A percentile compares a stretch with the other conserved stretches of the same genome.
These are phyloP conservation scores for Micromys minutus DNA, from an alignment of 2,113 vertebrate genomes.

Conservation along the genomic window DNA sequence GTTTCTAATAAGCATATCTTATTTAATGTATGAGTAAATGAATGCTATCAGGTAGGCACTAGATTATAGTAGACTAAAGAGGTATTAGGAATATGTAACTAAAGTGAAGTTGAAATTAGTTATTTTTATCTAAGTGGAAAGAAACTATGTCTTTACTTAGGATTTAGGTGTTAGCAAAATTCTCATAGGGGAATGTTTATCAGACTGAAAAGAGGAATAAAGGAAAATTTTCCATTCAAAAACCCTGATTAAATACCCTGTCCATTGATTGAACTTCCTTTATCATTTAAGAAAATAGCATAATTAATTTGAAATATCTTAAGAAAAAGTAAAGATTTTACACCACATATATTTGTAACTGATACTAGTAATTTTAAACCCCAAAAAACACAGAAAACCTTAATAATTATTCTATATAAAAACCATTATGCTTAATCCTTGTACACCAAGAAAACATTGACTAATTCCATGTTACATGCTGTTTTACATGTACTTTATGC, in stretches of 20 bases:
- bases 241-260: background rate
- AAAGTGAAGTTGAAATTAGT: conserved; percentile 69
- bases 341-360: background rate
- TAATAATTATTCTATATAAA: background rate
- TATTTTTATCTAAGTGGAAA: conserved; percentile 59
- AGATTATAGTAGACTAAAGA: conserved; percentile 72
- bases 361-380: background rate
- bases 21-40: conserved; percentile 66
- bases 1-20: conserved; percentile 77
- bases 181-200: conserved; percentile 71
- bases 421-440: no score
- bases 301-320: background rate
- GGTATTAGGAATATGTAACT: conserved; percentile 67
- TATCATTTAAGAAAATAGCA: background rate
- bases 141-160: conserved; percentile 51
- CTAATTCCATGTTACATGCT: no score
- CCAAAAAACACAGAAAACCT: background rate
- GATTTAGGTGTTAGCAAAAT: conserved; percentile 45
- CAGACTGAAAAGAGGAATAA: conserved; percentile 45
- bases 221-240: conserved; percentile 54
- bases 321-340: background rate
- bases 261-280: background rate
- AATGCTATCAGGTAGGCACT: conserved; percentile 53
- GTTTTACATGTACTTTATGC: no score
- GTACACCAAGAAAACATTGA: no score